These are phyloP conservation scores for Perca flavescens DNA, from an alignment of 2,113 vertebrate species.

Conservation along the genomic window DNA sequence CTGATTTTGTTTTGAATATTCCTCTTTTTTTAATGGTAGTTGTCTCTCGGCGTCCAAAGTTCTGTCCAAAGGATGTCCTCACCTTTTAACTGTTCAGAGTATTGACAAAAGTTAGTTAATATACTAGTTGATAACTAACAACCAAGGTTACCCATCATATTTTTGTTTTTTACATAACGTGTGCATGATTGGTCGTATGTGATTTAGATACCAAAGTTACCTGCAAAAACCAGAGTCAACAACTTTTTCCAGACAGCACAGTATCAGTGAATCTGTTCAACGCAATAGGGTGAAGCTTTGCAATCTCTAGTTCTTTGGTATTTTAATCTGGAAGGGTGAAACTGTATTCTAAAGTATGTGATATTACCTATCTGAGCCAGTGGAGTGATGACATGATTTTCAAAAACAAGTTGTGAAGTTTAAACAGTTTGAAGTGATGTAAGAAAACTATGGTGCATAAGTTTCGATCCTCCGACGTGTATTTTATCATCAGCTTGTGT, in stretches of 20 bases:
- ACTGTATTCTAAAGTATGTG: conserved; percentile 56
- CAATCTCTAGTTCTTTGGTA: conserved; percentile 32
- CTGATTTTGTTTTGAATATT: conserved; percentile 46
- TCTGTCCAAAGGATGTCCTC: conserved; percentile 36
- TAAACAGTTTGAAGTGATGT: conserved; percentile 70
- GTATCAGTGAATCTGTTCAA: conserved; percentile 29
- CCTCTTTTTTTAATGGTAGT: conserved; percentile 33
- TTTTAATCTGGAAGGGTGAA: conserved; percentile 23
- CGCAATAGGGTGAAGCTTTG: conserved; percentile 25
- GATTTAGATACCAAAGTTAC: conserved; percentile 68
- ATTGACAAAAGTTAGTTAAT: conserved; percentile 6
- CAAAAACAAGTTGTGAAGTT: conserved; percentile 62
- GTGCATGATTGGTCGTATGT: conserved; percentile 25
- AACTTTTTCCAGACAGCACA: conserved; percentile 9
- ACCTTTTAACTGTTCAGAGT: conserved; percentile 17
- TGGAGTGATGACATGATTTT: conserved; percentile 68
- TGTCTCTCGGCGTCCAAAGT: conserved; percentile 33
- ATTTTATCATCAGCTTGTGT: conserved; percentile 72
- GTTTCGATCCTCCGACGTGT: conserved; percentile 56
- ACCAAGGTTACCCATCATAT: conserved; percentile 4
- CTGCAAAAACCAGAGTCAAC: conserved; percentile 26
- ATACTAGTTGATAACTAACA: conserved; percentile 8
- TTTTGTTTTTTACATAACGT: conserved; percentile 19
- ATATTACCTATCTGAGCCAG: conserved; percentile 68
- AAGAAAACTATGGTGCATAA: conserved; percentile 53